A percentile compares a stretch with the other conserved stretches of the same genome.
Conservation (phyloP, 1,140 invertebrate species). For the Pachyrhynchus sulphureomaculatus region DNA sequence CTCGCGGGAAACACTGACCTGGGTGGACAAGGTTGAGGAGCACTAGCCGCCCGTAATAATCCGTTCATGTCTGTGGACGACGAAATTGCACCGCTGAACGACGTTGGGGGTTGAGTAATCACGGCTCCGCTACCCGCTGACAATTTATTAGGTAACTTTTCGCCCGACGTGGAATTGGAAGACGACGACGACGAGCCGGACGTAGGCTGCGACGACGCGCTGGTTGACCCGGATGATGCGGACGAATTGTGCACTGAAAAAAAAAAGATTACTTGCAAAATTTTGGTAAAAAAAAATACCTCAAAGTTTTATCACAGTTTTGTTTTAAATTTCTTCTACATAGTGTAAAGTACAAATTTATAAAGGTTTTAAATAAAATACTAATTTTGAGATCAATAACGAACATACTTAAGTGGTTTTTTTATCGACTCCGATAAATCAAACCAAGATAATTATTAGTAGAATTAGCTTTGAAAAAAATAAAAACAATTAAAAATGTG, state of each 20-base stretch:
- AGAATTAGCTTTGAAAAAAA: too few relatives aligned
- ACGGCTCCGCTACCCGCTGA: not conserved
- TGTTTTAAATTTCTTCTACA: too few relatives aligned
- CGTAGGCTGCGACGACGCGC: slow-evolving; percentile 6
- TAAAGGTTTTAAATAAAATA: too few relatives aligned
- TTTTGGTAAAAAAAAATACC: not conserved
- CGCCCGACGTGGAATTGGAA: slow-evolving; percentile 31
- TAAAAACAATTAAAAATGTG: too few relatives aligned
- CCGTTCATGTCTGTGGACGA: slow-evolving; percentile 51
- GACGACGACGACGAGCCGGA: slow-evolving; percentile 27
- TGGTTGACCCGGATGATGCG: not conserved
- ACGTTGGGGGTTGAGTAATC: not conserved
- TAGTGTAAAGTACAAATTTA: too few relatives aligned
- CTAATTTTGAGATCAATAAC: too few relatives aligned
- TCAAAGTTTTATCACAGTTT: too few relatives aligned
- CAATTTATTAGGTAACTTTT: slow-evolving; percentile 19
- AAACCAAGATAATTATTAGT: too few relatives aligned
- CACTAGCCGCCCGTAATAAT: slow-evolving; percentile 53
- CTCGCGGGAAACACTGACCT: slow-evolving; percentile 53
- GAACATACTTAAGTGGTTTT: too few relatives aligned
- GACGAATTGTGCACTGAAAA: slow-evolving; percentile 22
- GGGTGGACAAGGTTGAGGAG: slow-evolving; percentile 50
- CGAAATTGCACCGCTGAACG: slow-evolving; percentile 40
- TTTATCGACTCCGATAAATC: too few relatives aligned
- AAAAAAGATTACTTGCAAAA: not conserved